Evolutionary conservation across 2,888 invertebrate genomes (phyloP).

Genomic region (Monopis laevigella): DNA sequence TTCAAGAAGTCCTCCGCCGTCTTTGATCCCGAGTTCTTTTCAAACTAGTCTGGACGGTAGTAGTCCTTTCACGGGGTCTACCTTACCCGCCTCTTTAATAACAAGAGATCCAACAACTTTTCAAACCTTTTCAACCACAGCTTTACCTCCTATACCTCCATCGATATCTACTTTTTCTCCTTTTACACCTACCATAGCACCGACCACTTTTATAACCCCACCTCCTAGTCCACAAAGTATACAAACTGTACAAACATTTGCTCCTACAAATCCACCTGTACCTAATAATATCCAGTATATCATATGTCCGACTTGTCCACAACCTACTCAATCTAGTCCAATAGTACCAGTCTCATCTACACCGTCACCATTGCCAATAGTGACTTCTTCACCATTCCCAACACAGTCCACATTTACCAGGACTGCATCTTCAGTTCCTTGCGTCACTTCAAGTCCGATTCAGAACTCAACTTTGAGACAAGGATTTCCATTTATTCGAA

Average conservation of each 20-base stretch:
- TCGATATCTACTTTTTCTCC: background rate
- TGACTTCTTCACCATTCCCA: constrained; percentile 9
- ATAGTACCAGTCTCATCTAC: constrained; percentile 8
- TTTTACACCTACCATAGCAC: background rate
- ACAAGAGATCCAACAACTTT: constrained; percentile 1
- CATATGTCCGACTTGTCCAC: constrained; percentile 4
- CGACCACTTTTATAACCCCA: background rate
- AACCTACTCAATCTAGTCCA: constrained; percentile 11
- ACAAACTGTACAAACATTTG: constrained; percentile 4
- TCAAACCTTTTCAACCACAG: constrained; percentile 5
- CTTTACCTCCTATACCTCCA: background rate
- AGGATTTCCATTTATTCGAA: constrained; percentile 27
- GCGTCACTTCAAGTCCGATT: background rate
- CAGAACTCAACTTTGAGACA: background rate
- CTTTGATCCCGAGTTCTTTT: background rate
- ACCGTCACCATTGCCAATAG: constrained; percentile 14
- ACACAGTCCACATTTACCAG: background rate
- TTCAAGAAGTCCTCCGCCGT: background rate
- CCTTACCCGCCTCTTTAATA: background rate
- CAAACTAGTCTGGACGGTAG: constrained; percentile 9
- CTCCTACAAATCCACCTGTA: background rate
- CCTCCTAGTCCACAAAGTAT: background rate
- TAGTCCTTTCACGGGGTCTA: constrained; percentile 3
- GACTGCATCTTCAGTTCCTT: background rate
- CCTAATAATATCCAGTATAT: constrained; percentile 7